Percentiles rank a stretch among this genome's conserved stretches.
Conservation (phyloP, 2,113 vertebrate species). For the Sceloporus undulatus region DNA sequence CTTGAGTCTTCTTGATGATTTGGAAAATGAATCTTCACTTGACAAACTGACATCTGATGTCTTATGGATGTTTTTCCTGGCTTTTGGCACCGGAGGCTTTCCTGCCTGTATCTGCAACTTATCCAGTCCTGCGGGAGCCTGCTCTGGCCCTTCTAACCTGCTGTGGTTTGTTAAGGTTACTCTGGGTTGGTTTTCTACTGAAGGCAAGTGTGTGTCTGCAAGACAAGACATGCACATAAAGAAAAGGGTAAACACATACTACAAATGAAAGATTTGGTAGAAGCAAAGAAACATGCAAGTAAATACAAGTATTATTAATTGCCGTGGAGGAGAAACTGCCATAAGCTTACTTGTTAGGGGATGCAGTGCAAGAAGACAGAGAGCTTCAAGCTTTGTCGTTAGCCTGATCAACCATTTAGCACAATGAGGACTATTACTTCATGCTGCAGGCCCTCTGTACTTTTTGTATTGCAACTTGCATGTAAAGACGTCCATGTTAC, state of each 20-base stretch:
- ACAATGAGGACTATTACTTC: neutral
- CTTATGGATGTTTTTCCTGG: conserved; percentile 84
- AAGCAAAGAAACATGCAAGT: neutral
- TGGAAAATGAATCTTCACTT: conserved; percentile 60
- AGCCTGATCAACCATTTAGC: neutral
- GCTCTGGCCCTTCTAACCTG: conserved; percentile 45
- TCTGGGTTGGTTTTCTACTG: conserved; percentile 66
- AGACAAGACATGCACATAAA: conserved; percentile 57
- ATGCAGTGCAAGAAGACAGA: conserved; percentile 18
- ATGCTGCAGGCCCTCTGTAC: neutral
- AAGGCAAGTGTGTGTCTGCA: conserved; percentile 76
- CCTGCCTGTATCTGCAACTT: conserved; percentile 62
- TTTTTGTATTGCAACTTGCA: neutral
- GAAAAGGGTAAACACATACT: conserved; percentile 51
- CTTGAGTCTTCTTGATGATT: conserved; percentile 44
- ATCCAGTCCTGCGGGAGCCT: conserved; percentile 47
- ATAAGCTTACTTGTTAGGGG: neutral
- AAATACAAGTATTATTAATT: neutral
- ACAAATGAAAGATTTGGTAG: neutral
- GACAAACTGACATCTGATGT: conserved; percentile 59
- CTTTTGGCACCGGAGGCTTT: conserved; percentile 87
- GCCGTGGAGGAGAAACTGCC: neutral
- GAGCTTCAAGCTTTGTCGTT: neutral
- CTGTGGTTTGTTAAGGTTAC: conserved; percentile 62
- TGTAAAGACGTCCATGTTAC: neutral